Evolutionary conservation across 2,888 invertebrate genomes (phyloP), one percentile per base, ranked within the genome.

Genomic region (Actias luna): DNA sequence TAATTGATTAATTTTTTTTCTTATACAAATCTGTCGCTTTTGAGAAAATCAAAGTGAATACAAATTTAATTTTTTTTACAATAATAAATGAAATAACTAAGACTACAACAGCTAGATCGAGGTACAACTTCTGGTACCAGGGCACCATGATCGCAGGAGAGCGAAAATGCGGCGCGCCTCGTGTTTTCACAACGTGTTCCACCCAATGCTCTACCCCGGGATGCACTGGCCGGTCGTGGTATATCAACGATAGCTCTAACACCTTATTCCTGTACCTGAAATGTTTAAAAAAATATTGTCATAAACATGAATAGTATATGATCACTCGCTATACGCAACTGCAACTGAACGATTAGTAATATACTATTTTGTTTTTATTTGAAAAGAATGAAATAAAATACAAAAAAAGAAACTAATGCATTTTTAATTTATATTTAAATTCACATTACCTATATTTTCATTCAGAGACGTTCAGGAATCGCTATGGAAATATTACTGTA

Each of bases 121-220:
- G 31, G 58, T 80, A 85, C 16, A 79, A 2, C 62, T 80, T 82
- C 69, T 85, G 79, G 69, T 84, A 87, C 65, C 80, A 78, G n/a
- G 82, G 80, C n/a, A 83, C 25, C 46, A 69, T 52, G 0, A 85
- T 66, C 0, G 84, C 85, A 0, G 76, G 69, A 0, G 87, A 87
- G 2, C 82, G 79, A 5, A 86, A 66, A 59, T 87, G 83, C 0
- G 68, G 65, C 0, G 87, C 85, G 0, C 88, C 87, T 0, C 68
- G 55, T 1, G 87, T 87, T 25, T 67, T 67, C 4, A 82, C 70
- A 8, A 85, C 86, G 65, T 88, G 84, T 46, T 81, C 77, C 2
- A 85, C 79, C 86, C 87, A 87, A 67, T 81, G 79, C 58, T 80
- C 82, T 0, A 70, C 69, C 1, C 75, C 79, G 0, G 87, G 83